Percentiles rank a stretch among this genome's conserved stretches.
These are phyloP conservation scores for Tyria jacobaeae DNA, from an alignment of 2,888 invertebrate genomes.

Conservation along the genomic window DNA sequence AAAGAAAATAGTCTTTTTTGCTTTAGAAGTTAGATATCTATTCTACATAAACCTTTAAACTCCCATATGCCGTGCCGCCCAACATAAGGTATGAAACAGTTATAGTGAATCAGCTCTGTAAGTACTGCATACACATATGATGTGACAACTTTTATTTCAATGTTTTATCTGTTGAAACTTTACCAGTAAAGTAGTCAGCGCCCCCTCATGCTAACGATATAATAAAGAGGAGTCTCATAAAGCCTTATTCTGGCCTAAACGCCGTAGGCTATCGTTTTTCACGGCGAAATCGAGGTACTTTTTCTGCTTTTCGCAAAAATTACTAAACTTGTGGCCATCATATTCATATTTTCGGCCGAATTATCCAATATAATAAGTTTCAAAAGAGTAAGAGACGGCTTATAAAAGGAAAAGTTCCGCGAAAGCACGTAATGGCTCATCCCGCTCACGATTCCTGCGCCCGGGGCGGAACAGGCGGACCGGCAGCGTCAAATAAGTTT, in stretches of 20 bases:
- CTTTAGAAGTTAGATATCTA: not conserved
- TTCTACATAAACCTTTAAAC: not conserved
- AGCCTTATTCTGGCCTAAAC: slow-evolving; percentile 62
- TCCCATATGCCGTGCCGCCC: too few species aligned
- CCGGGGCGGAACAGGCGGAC: slow-evolving; percentile 82
- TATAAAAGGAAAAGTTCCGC: slow-evolving; percentile 85
- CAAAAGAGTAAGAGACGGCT: slow-evolving; percentile 84
- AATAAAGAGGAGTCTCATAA: slow-evolving; percentile 56
- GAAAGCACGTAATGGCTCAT: slow-evolving; percentile 86
- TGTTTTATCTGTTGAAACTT: slow-evolving; percentile 32
- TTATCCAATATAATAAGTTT: slow-evolving; percentile 85
- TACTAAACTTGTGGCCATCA: slow-evolving; percentile 81
- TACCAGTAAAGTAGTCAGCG: slow-evolving; percentile 36
- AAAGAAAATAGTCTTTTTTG: too few species aligned
- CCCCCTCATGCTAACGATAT: slow-evolving; percentile 44
- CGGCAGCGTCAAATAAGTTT: slow-evolving; percentile 86
- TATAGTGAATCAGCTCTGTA: slow-evolving; percentile 14
- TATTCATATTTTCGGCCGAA: slow-evolving; percentile 83
- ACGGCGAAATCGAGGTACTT: slow-evolving; percentile 74
- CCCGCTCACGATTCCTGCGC: slow-evolving; percentile 83
- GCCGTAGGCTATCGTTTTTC: slow-evolving; percentile 73
- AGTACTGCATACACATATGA: too few species aligned
- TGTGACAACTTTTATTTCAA: slow-evolving; percentile 30
- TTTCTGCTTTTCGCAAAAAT: slow-evolving; percentile 73
- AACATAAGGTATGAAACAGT: too few species aligned